phyloP scores from a whole-genome alignment of 2,113 vertebrate species.

The Monopterus albus region DNA sequence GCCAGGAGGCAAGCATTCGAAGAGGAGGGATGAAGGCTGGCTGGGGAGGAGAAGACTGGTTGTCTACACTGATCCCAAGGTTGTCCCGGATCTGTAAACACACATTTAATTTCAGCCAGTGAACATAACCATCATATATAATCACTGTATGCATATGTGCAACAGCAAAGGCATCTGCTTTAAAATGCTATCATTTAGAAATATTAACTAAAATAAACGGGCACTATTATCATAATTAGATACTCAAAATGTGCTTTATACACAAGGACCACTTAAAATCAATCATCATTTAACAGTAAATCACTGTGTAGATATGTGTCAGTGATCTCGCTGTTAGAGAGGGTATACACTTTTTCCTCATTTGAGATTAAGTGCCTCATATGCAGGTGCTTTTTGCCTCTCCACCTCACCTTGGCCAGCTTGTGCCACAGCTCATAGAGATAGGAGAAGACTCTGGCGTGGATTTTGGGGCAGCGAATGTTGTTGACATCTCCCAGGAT shows the following conservation, averaged over 20 bases:
- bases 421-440: constrained; percentile 97
- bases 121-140: neutral
- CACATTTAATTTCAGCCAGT: constrained; percentile 18
- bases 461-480: constrained; percentile 93
- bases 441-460: constrained; percentile 92
- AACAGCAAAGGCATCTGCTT: no score
- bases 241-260: neutral
- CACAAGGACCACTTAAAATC: neutral
- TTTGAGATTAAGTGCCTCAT: neutral
- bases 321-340: neutral
- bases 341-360: neutral
- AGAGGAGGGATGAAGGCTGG: constrained; percentile 94
- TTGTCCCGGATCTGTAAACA: constrained; percentile 94
- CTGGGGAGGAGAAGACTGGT: constrained; percentile 91
- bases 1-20: constrained; percentile 96
- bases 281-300: no score
- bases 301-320: no score
- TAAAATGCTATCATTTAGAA: neutral
- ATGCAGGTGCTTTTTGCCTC: neutral
- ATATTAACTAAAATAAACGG: neutral
- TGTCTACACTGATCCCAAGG: constrained; percentile 93
- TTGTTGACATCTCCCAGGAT: constrained; percentile 97
- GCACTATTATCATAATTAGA: neutral
- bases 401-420: constrained; percentile 89
- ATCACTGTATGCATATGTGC: no score